Evolutionary conservation across 2,888 invertebrate species (phyloP), one percentile per base, ranked within the genome.

Genomic region (Agonum fuliginosum): DNA sequence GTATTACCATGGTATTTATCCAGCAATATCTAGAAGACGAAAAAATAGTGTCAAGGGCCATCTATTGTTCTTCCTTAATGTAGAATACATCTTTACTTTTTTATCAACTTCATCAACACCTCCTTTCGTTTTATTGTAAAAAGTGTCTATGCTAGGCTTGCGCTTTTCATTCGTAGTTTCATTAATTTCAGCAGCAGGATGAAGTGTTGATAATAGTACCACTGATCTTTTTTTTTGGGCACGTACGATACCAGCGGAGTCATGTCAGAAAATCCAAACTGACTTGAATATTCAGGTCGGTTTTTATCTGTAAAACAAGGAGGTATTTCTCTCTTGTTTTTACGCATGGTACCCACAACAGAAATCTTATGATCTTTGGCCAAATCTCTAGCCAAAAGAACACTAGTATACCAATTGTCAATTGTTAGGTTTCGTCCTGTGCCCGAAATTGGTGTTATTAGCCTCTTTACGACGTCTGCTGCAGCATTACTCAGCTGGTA

Each of bases 381-480:
- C 51, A 84, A 81, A 69, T 82, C 79, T 27, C 79, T 71, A 10
- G 79, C 73, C 78, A 83, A 73, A 8, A 81, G 81, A 12, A 82
- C 78, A 79, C 82, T 81, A 41, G 82, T 82, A 46, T 81, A 85
- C 83, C 82, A 84, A 80, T 81, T 82, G 54, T 82, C 81, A 22
- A 79, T 73, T 1, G 81, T 84, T n/a, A 84, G 78, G 73, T 83
- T 83, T 79, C 27, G 2, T 24, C 72, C 24, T 8, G 72, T 72
- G 24, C 81, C 80, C 75, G 81, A 81, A 74, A 84, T 83, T 78
- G 82, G 81, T 48, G 69, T 48, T 17, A 79, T 76, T 43, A 81
- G 34, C 24, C 80, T 77, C 34, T 80, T 78, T 14, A 84, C 83
- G 54, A 83, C 81, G 62, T 81, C 82, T 78, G 77, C 54, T 19